A percentile compares a stretch with the other conserved stretches of the same genome.
Evolutionary conservation across 2,888 invertebrate species (phyloP).

Genomic region (Clitarchus hookeri): DNA sequence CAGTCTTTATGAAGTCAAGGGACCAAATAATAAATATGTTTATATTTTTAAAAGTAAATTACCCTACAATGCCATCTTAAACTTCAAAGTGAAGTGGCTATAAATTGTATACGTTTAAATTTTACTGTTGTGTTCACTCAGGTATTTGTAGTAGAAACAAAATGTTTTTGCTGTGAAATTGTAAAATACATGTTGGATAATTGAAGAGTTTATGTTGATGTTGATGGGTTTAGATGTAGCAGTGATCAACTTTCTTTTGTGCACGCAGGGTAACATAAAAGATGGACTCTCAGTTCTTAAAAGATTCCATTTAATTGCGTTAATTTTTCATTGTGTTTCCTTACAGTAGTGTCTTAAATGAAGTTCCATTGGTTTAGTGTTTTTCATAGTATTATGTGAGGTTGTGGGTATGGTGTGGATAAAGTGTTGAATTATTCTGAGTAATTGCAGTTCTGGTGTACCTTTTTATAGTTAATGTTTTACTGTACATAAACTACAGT

Average conservation of each 20-base stretch:
- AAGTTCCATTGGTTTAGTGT: neutral
- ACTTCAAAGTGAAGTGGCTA: neutral
- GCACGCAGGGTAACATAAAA: neutral
- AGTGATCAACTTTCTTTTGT: neutral
- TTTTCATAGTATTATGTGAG: constrained; percentile 5
- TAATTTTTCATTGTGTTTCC: neutral
- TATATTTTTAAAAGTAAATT: neutral
- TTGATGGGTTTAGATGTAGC: neutral
- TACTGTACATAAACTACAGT: neutral
- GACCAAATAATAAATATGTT: neutral
- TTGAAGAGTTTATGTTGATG: neutral
- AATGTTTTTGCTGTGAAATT: constrained; percentile 8
- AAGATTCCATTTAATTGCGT: neutral
- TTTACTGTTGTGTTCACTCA: constrained; percentile 14
- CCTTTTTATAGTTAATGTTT: neutral
- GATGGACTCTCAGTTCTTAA: neutral
- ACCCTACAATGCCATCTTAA: neutral
- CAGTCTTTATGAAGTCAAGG: neutral
- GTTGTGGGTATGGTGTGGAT: constrained; percentile 6
- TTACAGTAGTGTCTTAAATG: neutral
- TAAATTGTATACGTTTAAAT: neutral
- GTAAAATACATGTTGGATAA: constrained; percentile 7
- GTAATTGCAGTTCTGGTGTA: neutral
- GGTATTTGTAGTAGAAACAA: neutral
- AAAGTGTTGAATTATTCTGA: neutral